phyloP scores from a whole-genome alignment of 2,113 vertebrate species.

The Halcyon malimbica region DNA sequence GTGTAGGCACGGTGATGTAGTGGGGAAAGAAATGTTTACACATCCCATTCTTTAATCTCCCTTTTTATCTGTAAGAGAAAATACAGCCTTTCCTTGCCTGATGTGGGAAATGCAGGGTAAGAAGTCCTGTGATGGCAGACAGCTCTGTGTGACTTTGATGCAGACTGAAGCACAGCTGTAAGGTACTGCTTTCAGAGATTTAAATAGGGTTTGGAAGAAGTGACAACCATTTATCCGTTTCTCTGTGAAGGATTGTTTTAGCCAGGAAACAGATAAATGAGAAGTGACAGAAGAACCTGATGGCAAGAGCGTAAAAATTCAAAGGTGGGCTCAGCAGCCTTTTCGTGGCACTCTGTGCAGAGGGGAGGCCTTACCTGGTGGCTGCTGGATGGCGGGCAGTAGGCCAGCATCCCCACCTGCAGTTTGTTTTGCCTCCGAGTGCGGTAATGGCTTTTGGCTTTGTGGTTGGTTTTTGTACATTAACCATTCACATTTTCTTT shows the following conservation, averaged over 20 bases:
- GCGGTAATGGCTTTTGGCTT: neutral
- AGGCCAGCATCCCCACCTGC: neutral
- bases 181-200: neutral
- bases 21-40: neutral
- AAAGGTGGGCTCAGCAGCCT: neutral
- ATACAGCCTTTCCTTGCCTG: neutral
- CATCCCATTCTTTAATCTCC: neutral
- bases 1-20: neutral
- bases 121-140: neutral
- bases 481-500: neutral
- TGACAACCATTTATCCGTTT: neutral
- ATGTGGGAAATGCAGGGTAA: neutral
- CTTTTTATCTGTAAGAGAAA: neutral
- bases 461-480: too few relatives aligned
- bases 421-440: neutral
- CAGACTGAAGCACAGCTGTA: neutral
- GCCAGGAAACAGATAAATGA: neutral
- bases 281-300: neutral
- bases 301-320: neutral
- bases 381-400: neutral
- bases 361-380: neutral
- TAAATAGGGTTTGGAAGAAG: neutral
- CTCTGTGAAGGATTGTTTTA: neutral
- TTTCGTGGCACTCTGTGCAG: rapidly evolving
- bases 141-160: neutral